Evolutionary conservation across 2,888 invertebrate species (phyloP).

Genomic region (Ornithoptera alexandrae): DNA sequence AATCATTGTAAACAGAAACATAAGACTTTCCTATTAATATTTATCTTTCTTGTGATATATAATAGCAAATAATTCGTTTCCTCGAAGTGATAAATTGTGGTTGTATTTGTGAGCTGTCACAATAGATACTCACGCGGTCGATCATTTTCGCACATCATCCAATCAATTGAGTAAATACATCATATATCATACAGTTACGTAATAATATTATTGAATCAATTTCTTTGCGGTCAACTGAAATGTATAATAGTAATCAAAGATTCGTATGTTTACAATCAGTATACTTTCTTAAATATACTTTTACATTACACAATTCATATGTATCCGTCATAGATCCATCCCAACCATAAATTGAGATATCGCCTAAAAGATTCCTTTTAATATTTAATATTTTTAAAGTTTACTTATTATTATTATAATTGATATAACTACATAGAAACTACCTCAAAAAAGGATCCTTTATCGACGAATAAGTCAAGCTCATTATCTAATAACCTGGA

Average conservation of each 20-base stretch:
- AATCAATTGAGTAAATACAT: constrained; percentile 32
- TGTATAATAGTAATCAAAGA: background rate
- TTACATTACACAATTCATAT: too few species aligned
- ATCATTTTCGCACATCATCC: constrained; percentile 27
- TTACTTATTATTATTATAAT: too few species aligned
- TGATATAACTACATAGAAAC: too few species aligned
- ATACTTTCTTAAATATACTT: too few species aligned
- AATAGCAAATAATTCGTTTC: constrained; percentile 1
- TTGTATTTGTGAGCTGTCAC: constrained; percentile 13
- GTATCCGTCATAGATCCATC: too few species aligned
- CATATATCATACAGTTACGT: constrained; percentile 16
- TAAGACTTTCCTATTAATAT: background rate
- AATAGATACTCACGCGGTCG: constrained; percentile 12
- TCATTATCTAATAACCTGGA: too few species aligned
- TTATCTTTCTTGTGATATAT: background rate
- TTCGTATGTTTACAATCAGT: too few species aligned
- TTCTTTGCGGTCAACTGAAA: background rate
- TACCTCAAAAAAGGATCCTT: too few species aligned
- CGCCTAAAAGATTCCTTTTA: too few species aligned
- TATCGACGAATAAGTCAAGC: too few species aligned
- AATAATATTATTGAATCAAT: constrained; percentile 1
- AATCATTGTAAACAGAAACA: background rate
- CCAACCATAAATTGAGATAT: too few species aligned
- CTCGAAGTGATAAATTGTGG: background rate
- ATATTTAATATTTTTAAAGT: too few species aligned